Evolutionary conservation across 1,140 invertebrate genomes (phyloP).

Genomic region (Contarinia nasturtii): DNA sequence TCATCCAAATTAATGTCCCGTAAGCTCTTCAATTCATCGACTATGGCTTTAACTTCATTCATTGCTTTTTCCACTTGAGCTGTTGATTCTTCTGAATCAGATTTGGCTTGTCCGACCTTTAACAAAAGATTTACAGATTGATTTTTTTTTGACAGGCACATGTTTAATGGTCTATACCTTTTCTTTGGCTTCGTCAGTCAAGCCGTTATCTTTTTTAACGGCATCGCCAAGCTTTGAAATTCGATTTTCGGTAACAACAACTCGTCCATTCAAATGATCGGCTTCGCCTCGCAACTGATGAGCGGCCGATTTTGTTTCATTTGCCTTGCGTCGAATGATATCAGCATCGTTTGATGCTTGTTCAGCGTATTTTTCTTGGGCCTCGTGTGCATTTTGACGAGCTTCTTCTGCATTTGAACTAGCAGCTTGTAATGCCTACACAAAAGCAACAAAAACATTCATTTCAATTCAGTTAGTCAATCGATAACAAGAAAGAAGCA

Average conservation of each 20-base stretch:
- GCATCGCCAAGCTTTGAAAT: slow-evolving; percentile 52
- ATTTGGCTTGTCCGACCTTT: slow-evolving; percentile 74
- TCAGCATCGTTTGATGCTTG: slow-evolving; percentile 58
- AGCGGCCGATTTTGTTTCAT: slow-evolving; percentile 54
- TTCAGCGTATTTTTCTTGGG: slow-evolving; percentile 48
- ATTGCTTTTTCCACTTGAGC: slow-evolving; percentile 65
- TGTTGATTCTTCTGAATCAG: slow-evolving; percentile 53
- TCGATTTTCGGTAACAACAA: slow-evolving; percentile 47
- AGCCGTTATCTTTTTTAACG: slow-evolving; percentile 48
- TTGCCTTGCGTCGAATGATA: slow-evolving; percentile 52
- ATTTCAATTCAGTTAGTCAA: too few relatives aligned
- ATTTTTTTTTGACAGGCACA: not conserved
- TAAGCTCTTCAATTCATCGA: slow-evolving; percentile 56
- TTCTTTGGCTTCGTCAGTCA: slow-evolving; percentile 50
- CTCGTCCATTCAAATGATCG: slow-evolving; percentile 42
- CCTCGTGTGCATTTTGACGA: slow-evolving; percentile 51
- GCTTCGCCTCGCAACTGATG: slow-evolving; percentile 55
- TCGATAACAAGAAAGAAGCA: too few relatives aligned
- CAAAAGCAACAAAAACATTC: not conserved
- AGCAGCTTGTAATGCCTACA: slow-evolving; percentile 41
- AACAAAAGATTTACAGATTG: not conserved
- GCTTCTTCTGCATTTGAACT: slow-evolving; percentile 60
- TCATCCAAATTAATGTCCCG: slow-evolving; percentile 50
- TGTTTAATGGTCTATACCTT: slow-evolving; percentile 26
- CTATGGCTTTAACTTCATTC: slow-evolving; percentile 57